A percentile compares a stretch with the other conserved stretches of the same genome.
Evolutionary conservation across 2,888 invertebrate genomes (phyloP).

Genomic region (Diarsia mendica): DNA sequence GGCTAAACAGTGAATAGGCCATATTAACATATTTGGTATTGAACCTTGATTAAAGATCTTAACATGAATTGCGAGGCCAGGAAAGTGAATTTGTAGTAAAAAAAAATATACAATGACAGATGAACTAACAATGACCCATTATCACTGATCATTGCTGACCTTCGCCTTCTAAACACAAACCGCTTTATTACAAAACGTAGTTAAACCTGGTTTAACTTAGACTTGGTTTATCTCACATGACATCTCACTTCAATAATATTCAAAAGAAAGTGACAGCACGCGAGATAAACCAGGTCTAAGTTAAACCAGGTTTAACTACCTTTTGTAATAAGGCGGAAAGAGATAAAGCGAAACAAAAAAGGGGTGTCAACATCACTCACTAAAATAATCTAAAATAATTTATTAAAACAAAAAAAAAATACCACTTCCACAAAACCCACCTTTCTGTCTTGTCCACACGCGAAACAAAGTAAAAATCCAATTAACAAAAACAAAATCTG

Average conservation of each 20-base stretch:
- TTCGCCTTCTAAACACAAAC: slow-evolving; percentile 52
- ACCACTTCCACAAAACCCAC: slow-evolving; percentile 68
- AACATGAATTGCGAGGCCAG: neutral
- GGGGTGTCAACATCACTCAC: slow-evolving; percentile 42
- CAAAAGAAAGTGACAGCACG: no score
- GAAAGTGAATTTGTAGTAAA: neutral
- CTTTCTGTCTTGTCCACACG: slow-evolving; percentile 81
- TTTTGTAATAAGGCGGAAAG: no score
- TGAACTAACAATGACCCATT: slow-evolving; percentile 4
- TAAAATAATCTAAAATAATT: no score
- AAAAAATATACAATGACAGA: neutral
- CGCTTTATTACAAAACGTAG: no score
- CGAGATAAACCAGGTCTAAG: no score
- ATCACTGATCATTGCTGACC: slow-evolving; percentile 37
- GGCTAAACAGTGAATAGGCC: slow-evolving; percentile 1
- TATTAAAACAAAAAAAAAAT: slow-evolving; percentile 7
- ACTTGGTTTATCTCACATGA: no score
- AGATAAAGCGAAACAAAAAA: slow-evolving; percentile 44
- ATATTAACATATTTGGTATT: neutral
- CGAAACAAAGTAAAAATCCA: slow-evolving; percentile 71
- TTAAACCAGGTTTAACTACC: no score
- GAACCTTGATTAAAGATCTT: neutral
- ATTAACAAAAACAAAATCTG: slow-evolving; percentile 75
- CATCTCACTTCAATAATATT: no score
- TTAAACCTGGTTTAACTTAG: no score